Evolutionary conservation across 2,113 vertebrate genomes (phyloP), one percentile per base, ranked within the genome.

Genomic region (Catharus fuscescens): DNA sequence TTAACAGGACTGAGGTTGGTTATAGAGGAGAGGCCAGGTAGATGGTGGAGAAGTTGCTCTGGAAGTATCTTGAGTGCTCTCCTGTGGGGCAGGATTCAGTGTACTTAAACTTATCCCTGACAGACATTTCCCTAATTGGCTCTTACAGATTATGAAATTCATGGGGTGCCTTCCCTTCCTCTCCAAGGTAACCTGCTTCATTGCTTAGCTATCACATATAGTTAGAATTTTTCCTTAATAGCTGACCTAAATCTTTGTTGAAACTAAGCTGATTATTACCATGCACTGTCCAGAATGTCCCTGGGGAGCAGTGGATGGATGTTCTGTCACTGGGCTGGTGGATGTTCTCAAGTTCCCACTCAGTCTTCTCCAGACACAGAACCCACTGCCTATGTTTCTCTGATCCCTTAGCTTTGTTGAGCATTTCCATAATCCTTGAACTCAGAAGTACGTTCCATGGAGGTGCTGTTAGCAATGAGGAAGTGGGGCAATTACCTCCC

Each of bases 211-310:
- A 23, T 89, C 48, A 14, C 13, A 54, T 61, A 54, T 9, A 54
- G 64, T 62, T 67, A 47, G 24, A 88, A 34, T 56, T 95, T 93
- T 95, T 88, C 56, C 65, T 71, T 94, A 60, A 47, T 34, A 88
- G 72, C 67, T 93, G 84, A 93, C 86, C 73, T 91, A 76, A 81
- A 92, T 94, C 91, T 83, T 56, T 56, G 40, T 61, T 84, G 70
- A 61, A 79, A 89, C 40, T 48, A 93, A 95, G 83, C 73, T 84
- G 86, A 62, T 90, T 88, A 84, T 95, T 88, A 54, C 34, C 38
- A 52, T 70, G 12, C 3, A 2, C 18, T 86, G 1, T 24, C 23
- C 64, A 54, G 60, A 25, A n/a, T 8, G 29, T 45, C 56, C 44
- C n/a, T 61, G 74, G 57, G 61, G 62, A 90, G 15, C 48, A 59